Evolutionary conservation across 2,797 vertebrate species (phyloP).

Genomic region (Chelidonichthys spinosus): DNA sequence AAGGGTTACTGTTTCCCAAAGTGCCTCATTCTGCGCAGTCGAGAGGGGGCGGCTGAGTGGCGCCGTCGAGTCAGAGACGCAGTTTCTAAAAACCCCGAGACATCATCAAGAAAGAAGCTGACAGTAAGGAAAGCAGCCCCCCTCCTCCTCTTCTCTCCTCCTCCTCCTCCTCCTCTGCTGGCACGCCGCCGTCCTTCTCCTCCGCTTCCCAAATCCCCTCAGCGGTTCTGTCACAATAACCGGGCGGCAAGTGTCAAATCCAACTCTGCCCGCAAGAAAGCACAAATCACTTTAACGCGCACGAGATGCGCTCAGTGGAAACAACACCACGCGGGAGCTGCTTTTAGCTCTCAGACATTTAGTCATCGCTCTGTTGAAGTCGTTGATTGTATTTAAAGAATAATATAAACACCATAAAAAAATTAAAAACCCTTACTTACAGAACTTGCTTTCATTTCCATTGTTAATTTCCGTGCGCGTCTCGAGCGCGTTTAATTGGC

Average conservation of each 20-base stretch:
- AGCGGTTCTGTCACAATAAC: conserved; percentile 85
- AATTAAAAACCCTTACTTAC: conserved; percentile 26
- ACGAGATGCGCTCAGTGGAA: conserved; percentile 77
- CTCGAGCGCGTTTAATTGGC: conserved; percentile 74
- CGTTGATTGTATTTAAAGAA: conserved; percentile 76
- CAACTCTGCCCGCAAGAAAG: conserved; percentile 70
- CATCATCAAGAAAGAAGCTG: conserved; percentile 87
- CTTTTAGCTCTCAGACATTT: conserved; percentile 64
- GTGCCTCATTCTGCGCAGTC: conserved; percentile 88
- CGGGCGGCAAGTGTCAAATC: conserved; percentile 84
- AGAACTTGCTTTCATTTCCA: conserved; percentile 68
- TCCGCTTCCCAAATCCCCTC: conserved; percentile 79
- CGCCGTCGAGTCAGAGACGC: conserved; percentile 88
- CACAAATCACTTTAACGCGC: conserved; percentile 74
- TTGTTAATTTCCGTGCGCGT: conserved; percentile 62
- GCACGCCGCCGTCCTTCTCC: conserved; percentile 74
- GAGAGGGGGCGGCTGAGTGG: conserved; percentile 90
- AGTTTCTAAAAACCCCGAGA: conserved; percentile 88
- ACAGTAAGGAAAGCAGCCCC: conserved; percentile 84
- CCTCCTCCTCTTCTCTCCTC: conserved; percentile 43
- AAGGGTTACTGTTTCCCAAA: conserved; percentile 89
- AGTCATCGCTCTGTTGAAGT: conserved; percentile 74
- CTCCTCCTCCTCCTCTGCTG: conserved; percentile 51
- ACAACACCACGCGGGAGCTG: conserved; percentile 40
- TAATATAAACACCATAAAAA: conserved; percentile 74